A percentile compares a stretch with the other conserved stretches of the same genome.
Conservation (phyloP, 2,888 invertebrate genomes). For the Drosophila neoperkinsi region DNA sequence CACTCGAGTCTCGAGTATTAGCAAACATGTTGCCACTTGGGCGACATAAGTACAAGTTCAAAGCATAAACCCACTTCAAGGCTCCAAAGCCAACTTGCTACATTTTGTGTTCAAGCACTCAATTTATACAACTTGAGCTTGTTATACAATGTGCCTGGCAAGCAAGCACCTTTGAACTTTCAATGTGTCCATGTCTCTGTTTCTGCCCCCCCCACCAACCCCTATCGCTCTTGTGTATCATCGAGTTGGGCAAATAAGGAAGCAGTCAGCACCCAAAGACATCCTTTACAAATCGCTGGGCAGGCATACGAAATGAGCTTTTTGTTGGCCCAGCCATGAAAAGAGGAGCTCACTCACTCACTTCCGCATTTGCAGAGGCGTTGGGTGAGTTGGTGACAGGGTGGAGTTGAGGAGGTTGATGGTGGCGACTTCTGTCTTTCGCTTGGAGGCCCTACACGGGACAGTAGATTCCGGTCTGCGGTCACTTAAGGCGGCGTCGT, state of each 20-base stretch:
- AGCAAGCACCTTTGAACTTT: constrained; percentile 74
- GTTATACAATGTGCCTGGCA: constrained; percentile 72
- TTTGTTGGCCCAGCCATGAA: constrained; percentile 62
- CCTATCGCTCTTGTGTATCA: constrained; percentile 1
- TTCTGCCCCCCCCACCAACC: constrained; percentile 10
- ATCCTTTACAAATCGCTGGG: constrained; percentile 54
- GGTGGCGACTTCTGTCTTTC: constrained; percentile 15
- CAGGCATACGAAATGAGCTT: constrained; percentile 70
- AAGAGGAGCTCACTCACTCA: constrained; percentile 46
- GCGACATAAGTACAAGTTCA: constrained; percentile 64
- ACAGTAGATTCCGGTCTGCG: constrained; percentile 55
- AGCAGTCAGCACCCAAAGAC: constrained; percentile 49
- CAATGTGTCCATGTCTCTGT: constrained; percentile 1
- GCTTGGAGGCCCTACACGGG: constrained; percentile 30
- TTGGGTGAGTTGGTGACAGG: neutral
- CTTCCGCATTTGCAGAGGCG: constrained; percentile 63
- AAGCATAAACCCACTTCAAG: constrained; percentile 66
- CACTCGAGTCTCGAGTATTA: constrained; percentile 52
- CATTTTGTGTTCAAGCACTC: constrained; percentile 55
- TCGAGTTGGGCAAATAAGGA: constrained; percentile 64
- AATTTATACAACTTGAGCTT: constrained; percentile 58
- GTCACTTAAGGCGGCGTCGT: constrained; percentile 52
- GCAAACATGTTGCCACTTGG: constrained; percentile 54
- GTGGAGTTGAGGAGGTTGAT: neutral
- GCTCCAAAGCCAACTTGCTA: constrained; percentile 32